A percentile compares a stretch with the other conserved stretches of the same genome.
Evolutionary conservation across 2,113 vertebrate species (phyloP).

Genomic region (Lagopus leucura): DNA sequence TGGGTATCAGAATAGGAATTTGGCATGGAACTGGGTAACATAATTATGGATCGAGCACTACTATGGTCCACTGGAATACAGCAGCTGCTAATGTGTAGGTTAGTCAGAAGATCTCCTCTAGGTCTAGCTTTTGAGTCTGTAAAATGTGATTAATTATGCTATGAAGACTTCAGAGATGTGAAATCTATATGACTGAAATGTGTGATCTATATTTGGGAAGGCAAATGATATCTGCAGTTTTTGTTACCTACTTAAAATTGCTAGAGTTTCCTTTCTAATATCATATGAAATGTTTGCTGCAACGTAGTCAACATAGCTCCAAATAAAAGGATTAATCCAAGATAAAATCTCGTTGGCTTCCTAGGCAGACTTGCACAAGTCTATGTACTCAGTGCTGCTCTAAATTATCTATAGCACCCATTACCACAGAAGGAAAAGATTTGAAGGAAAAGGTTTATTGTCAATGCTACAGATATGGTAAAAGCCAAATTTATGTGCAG

Average conservation of each 20-base stretch:
- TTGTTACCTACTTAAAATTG: not conserved
- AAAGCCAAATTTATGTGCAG: not conserved
- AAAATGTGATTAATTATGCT: not conserved
- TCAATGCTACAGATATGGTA: not conserved
- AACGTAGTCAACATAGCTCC: not conserved
- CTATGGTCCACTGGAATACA: not conserved
- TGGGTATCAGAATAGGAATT: not conserved
- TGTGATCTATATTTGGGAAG: not conserved
- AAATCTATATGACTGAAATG: not conserved
- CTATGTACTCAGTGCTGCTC: not conserved
- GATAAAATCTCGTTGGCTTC: conserved; percentile 33
- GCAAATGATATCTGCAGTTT: not conserved
- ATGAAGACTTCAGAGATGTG: not conserved
- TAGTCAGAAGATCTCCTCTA: not conserved
- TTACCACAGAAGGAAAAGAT: conserved; percentile 15
- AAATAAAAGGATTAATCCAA: not conserved
- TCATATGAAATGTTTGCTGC: conserved; percentile 1
- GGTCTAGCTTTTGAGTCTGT: not conserved
- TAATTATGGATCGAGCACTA: not conserved
- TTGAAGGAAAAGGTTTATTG: not conserved
- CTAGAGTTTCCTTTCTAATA: not conserved
- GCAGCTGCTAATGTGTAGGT: not conserved
- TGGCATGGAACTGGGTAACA: not conserved
- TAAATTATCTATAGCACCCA: conserved; percentile 30
- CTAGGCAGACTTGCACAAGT: not conserved